Conservation (phyloP, 2,113 vertebrate genomes). For the Spilogale gracilis region DNA sequence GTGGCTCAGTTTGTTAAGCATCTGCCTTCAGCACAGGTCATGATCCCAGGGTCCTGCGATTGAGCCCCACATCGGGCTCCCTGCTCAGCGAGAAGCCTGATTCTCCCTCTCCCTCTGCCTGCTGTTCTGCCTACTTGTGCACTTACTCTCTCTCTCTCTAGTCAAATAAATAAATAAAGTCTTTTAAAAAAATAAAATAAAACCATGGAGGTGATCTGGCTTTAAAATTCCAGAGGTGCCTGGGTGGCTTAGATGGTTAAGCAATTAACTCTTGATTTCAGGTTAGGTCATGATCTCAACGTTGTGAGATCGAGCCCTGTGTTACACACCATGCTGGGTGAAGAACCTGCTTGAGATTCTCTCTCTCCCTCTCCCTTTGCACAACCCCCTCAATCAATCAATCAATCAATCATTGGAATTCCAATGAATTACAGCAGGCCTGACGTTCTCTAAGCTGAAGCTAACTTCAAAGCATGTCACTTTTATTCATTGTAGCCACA, state of each 20-base stretch:
- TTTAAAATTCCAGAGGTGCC: background rate
- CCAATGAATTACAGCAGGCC: background rate
- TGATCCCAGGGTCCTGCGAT: background rate
- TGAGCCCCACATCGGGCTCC: background rate
- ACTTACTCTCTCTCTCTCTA: too few species aligned
- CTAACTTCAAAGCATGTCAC: constrained; percentile 57
- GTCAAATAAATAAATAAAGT: too few species aligned
- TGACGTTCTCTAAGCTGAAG: constrained; percentile 42
- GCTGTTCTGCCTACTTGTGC: too few species aligned
- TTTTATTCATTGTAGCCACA: constrained; percentile 24
- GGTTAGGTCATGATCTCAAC: background rate
- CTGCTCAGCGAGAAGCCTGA: too few species aligned
- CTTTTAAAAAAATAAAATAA: constrained; percentile 50
- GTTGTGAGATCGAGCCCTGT: background rate
- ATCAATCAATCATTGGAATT: constrained; percentile 36
- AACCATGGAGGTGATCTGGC: background rate
- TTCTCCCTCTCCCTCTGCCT: too few species aligned
- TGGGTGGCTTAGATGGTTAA: background rate
- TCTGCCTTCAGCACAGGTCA: background rate
- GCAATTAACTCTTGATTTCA: background rate
- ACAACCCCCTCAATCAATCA: background rate
- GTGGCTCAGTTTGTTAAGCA: background rate
- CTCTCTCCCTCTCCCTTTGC: background rate
- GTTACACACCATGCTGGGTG: background rate
- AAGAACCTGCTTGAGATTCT: background rate